Percentiles rank a stretch among this genome's conserved stretches.
These are phyloP conservation scores for Sphaeramia orbicularis DNA, from an alignment of 2,797 vertebrate genomes.

Conservation along the genomic window DNA sequence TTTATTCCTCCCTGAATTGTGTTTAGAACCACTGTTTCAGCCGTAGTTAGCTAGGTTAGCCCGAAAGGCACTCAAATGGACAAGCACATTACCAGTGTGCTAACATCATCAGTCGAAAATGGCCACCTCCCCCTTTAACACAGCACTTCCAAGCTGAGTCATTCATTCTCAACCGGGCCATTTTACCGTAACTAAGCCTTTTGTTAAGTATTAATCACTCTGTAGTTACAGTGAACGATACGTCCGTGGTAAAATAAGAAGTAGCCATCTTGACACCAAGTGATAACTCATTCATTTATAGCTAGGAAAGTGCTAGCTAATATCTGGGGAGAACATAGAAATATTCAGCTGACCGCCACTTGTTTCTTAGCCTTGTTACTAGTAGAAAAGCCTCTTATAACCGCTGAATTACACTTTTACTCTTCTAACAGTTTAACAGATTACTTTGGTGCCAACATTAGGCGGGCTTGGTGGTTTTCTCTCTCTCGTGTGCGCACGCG, in stretches of 20 bases:
- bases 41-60: neutral
- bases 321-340: neutral
- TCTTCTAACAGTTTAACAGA: fast-evolving
- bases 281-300: neutral
- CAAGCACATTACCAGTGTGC: slow-evolving; percentile 9
- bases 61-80: neutral
- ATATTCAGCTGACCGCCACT: neutral
- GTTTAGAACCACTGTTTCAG: too few species aligned
- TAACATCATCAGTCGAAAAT: slow-evolving; percentile 62
- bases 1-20: neutral
- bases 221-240: neutral
- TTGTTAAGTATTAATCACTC: fast-evolving
- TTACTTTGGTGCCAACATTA: neutral
- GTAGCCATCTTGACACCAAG: neutral
- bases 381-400: fast-evolving
- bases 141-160: slow-evolving; percentile 58
- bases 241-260: fast-evolving
- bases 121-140: slow-evolving; percentile 70
- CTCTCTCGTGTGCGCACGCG: neutral
- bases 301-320: slow-evolving; percentile 3
- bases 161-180: slow-evolving; percentile 61
- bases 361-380: fast-evolving
- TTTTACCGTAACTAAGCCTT: neutral
- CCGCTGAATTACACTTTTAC: fast-evolving
- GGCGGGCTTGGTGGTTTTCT: neutral